Percentiles rank a stretch among this genome's conserved stretches.
These are phyloP conservation scores for Drosophila elegans DNA, from an alignment of 1,140 invertebrate genomes.

Conservation along the genomic window DNA sequence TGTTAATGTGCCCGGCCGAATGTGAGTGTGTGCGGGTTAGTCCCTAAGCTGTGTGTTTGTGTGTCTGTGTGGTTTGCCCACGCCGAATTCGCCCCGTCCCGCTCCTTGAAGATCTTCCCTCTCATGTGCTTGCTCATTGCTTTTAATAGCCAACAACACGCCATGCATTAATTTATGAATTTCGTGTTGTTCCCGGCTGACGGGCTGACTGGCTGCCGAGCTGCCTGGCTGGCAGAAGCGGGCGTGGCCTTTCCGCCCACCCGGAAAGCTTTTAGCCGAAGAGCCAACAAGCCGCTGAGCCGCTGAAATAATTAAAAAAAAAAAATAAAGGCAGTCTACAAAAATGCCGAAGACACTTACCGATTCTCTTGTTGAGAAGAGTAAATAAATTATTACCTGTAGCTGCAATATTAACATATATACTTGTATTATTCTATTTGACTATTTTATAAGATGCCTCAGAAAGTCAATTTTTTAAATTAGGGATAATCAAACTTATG, in stretches of 20 bases:
- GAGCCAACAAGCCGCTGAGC: slow-evolving; percentile 29
- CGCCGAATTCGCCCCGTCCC: not conserved
- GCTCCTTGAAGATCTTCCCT: slow-evolving; percentile 28
- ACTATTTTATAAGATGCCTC: too few relatives aligned
- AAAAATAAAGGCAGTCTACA: slow-evolving; percentile 13
- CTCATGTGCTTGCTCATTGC: slow-evolving; percentile 81
- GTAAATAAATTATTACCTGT: slow-evolving; percentile 23
- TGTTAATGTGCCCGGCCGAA: slow-evolving; percentile 60
- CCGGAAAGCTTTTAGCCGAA: slow-evolving; percentile 67
- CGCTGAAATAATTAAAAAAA: slow-evolving; percentile 71
- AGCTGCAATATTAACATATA: not conserved
- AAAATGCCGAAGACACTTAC: slow-evolving; percentile 17
- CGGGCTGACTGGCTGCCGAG: not conserved
- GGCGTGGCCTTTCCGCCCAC: slow-evolving; percentile 41
- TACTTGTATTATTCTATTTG: not conserved
- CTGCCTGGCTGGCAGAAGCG: not conserved
- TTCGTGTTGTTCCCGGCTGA: slow-evolving; percentile 40
- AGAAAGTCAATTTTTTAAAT: too few relatives aligned
- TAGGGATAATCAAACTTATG: too few relatives aligned
- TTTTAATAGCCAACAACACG: slow-evolving; percentile 82
- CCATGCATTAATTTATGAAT: slow-evolving; percentile 83
- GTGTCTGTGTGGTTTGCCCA: slow-evolving; percentile 8
- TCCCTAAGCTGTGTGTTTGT: slow-evolving; percentile 70
- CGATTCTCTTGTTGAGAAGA: not conserved
- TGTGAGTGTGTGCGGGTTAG: slow-evolving; percentile 37